phyloP scores from a whole-genome alignment of 2,113 vertebrate species.

The Oreochromis tanganicae region DNA sequence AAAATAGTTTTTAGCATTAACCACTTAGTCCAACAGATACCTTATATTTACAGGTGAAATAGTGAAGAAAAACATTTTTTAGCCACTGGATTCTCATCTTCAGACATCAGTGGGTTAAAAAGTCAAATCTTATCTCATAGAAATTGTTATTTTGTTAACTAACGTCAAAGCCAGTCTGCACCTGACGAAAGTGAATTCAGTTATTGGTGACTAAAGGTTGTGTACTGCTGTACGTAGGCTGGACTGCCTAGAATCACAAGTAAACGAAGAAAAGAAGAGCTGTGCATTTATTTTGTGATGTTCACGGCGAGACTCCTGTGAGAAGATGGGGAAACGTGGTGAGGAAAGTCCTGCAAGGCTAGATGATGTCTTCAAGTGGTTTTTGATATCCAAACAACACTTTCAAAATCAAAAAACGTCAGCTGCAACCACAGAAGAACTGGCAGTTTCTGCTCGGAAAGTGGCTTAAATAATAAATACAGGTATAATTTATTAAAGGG shows the following conservation, averaged over 20 bases:
- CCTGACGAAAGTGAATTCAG: background rate
- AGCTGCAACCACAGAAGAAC: background rate
- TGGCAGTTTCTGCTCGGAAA: background rate
- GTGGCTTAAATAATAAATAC: background rate
- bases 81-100: background rate
- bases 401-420: background rate
- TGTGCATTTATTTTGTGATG: background rate
- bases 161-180: background rate
- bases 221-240: background rate
- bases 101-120: background rate
- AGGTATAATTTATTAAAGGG: background rate
- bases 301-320: background rate
- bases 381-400: background rate
- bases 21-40: background rate
- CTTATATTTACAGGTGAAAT: background rate
- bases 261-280: background rate
- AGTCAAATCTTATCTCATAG: accelerated
- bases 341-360: background rate
- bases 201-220: background rate
- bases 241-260: background rate
- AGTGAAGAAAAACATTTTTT: accelerated
- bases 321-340: accelerated
- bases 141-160: background rate
- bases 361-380: background rate
- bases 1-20: background rate